Evolutionary conservation across 92 coral and sea anemone species (phyloP), one percentile per base, ranked within the genome.

Genomic region (Porites rus): DNA sequence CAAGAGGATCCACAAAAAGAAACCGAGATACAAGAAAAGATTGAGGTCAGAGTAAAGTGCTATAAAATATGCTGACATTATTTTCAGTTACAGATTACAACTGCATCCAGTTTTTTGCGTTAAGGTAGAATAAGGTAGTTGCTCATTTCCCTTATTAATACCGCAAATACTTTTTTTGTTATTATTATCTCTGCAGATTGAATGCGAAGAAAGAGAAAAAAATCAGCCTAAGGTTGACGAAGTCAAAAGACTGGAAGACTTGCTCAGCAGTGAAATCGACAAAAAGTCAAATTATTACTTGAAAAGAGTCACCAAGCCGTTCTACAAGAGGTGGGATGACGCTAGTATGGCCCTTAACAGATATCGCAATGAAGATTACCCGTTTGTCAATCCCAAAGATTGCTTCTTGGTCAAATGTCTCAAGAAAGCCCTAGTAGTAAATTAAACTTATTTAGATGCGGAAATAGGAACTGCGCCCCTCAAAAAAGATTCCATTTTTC

Each of bases 241-340:
- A 61, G 92, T 91, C 51, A 90, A 88, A 78, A 72, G 65, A 3
- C 69, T 97, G 71, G 93, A 91, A 6, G 88, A 89, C 28, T 94
- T 89, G 52, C 80, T 97, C 51, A 67, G 83, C 54, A 87, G 75
- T 43, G 88, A 78, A 69, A 86, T 97, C 56, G 95, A 93, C 65
- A 67, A 89, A 52, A 51, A 90, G 20, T 96, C 97, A 59, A 68
- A 74, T 52, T 58, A 90, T n/a, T 94, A 86, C 74, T 78, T 97
- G 81, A 91, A 92, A 63, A 63, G 71, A 54, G 95, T 93, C 21
- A 84, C 91, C 16, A 81, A 87, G 58, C 91, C 90, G 3, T 83
- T 95, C 69, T 84, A 90, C 91, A 88, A 95, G 46, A 88, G 98
- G 43, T 95, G 92, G 93, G 88, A 97, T 13, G 90, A 88, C 14